phyloP scores from a whole-genome alignment of 2,113 vertebrate genomes.

The Porphyrio hochstetteri region DNA sequence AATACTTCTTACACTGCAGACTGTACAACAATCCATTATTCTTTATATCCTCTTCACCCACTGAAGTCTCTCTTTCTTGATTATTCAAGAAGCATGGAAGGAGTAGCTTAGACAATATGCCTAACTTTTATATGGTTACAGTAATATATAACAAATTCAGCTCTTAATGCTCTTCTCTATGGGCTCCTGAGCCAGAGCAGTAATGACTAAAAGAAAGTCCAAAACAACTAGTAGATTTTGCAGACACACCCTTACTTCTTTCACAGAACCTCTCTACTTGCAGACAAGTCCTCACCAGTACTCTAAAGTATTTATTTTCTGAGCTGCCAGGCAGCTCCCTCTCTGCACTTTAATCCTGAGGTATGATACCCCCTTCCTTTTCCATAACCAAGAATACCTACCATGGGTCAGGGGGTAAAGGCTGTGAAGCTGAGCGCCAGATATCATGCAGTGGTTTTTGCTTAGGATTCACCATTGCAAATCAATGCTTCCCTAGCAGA shows the following conservation, averaged over 20 bases:
- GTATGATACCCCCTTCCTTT: not conserved
- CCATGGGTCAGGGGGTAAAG: not conserved
- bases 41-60: not conserved
- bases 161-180: not conserved
- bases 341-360: not conserved
- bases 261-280: not conserved
- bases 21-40: not conserved
- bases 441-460: not conserved
- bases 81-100: not conserved
- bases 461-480: not conserved
- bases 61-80: not conserved
- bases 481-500: not conserved
- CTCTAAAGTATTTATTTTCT: not conserved
- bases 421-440: not conserved
- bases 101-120: not conserved
- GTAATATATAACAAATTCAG: not conserved
- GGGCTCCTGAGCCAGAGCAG: not conserved
- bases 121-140: not conserved
- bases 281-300: slow-evolving; percentile 1
- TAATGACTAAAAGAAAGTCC: not conserved
- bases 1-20: not conserved
- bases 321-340: not conserved
- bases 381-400: not conserved
- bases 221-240: not conserved
- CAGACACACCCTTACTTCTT: not conserved